These are phyloP conservation scores for Corapipo altera DNA, from an alignment of 2,113 vertebrate species.

Conservation along the genomic window DNA sequence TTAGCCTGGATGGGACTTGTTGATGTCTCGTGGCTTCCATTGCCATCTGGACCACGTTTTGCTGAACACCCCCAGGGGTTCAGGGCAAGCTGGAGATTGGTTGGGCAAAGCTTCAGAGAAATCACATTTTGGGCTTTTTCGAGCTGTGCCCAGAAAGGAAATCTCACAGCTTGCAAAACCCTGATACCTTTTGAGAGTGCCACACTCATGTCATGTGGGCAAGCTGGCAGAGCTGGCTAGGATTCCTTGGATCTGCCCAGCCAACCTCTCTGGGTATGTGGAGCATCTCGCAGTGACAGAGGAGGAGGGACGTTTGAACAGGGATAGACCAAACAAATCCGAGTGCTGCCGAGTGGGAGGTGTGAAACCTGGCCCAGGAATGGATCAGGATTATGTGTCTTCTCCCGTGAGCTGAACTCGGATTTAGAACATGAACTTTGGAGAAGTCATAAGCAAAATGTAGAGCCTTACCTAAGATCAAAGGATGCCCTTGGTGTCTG, in stretches of 20 bases:
- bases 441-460: background rate
- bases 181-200: background rate
- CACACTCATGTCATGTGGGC: background rate
- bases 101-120: slow-evolving; percentile 70
- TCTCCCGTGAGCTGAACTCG: rapidly evolving
- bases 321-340: background rate
- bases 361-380: background rate
- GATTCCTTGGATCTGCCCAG: background rate
- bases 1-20: slow-evolving; percentile 3
- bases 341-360: background rate
- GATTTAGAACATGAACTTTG: background rate
- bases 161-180: background rate
- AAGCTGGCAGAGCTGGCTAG: background rate
- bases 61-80: slow-evolving; percentile 35
- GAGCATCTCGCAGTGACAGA: background rate
- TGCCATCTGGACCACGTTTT: slow-evolving; percentile 64
- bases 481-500: background rate
- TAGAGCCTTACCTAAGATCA: background rate
- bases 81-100: background rate
- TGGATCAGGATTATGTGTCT: background rate
- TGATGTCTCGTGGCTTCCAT: slow-evolving; percentile 38
- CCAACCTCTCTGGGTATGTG: background rate
- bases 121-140: background rate
- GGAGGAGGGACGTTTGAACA: background rate
- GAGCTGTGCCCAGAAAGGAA: slow-evolving; percentile 30